phyloP scores from a whole-genome alignment of 1,140 invertebrate species.

The Anastrepha obliqua region DNA sequence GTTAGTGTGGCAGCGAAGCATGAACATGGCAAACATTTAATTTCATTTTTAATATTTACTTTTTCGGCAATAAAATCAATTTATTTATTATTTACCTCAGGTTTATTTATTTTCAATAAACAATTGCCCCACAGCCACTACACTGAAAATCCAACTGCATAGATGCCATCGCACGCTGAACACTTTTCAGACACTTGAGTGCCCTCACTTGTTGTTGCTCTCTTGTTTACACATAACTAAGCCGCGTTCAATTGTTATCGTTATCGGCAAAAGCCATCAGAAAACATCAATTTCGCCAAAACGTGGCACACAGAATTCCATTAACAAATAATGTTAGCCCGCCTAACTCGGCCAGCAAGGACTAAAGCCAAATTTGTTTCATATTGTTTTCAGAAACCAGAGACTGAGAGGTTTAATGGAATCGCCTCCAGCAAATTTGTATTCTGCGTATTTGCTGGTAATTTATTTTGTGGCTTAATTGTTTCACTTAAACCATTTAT shows the following conservation, averaged over 20 bases:
- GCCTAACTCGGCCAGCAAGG: background rate
- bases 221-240: constrained; percentile 7
- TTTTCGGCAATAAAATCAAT: too few relatives aligned
- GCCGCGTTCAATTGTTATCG: background rate
- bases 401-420: too few relatives aligned
- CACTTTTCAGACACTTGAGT: background rate
- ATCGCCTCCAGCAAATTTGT: background rate
- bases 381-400: background rate
- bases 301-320: constrained; percentile 19
- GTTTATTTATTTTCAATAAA: background rate
- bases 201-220: too few relatives aligned
- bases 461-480: constrained; percentile 51
- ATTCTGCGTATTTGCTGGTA: background rate
- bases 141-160: background rate
- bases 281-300: constrained; percentile 38
- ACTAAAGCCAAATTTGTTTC: background rate
- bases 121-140: background rate
- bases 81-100: too few relatives aligned
- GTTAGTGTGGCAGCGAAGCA: too few relatives aligned
- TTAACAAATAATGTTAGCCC: constrained; percentile 1
- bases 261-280: constrained; percentile 6
- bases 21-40: too few relatives aligned
- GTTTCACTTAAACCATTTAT: constrained; percentile 45
- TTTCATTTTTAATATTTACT: too few relatives aligned
- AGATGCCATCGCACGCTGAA: background rate